Conservation (phyloP, 2,113 vertebrate genomes). For the Lichenostomus cassidix region DNA sequence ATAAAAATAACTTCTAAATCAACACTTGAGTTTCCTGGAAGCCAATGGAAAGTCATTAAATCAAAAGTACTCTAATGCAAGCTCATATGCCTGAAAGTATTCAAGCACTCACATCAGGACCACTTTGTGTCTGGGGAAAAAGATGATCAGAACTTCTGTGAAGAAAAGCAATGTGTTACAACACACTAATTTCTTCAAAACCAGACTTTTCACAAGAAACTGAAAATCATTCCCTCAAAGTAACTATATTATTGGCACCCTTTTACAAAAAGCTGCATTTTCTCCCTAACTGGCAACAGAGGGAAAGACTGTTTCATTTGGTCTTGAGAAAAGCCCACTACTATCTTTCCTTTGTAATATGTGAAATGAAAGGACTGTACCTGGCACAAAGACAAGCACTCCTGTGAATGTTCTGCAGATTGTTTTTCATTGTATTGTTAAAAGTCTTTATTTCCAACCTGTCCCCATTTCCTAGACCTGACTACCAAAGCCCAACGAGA, state of each 20-base stretch:
- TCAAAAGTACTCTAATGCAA: background rate
- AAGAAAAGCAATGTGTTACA: background rate
- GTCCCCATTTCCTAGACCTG: background rate
- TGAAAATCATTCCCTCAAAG: background rate
- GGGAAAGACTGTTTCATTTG: background rate
- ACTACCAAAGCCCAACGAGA: background rate
- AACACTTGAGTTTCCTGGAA: slow-evolving; percentile 22
- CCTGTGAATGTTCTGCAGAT: background rate
- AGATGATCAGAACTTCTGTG: background rate
- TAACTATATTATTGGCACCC: background rate
- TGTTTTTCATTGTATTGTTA: background rate
- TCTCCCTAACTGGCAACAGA: background rate
- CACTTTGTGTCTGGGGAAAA: background rate
- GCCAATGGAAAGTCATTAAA: background rate
- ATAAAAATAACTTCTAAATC: slow-evolving; percentile 34
- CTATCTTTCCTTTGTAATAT: background rate
- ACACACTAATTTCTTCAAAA: background rate
- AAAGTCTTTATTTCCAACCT: background rate
- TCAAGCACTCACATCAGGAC: background rate
- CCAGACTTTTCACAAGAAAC: background rate
- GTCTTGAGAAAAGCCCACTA: background rate
- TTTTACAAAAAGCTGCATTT: background rate
- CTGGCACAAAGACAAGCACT: background rate
- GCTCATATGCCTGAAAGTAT: background rate
- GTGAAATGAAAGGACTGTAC: background rate